Base-by-base conservation (phyloP, 2,888 invertebrate genomes). In the Isoperla grammatica region DNA sequence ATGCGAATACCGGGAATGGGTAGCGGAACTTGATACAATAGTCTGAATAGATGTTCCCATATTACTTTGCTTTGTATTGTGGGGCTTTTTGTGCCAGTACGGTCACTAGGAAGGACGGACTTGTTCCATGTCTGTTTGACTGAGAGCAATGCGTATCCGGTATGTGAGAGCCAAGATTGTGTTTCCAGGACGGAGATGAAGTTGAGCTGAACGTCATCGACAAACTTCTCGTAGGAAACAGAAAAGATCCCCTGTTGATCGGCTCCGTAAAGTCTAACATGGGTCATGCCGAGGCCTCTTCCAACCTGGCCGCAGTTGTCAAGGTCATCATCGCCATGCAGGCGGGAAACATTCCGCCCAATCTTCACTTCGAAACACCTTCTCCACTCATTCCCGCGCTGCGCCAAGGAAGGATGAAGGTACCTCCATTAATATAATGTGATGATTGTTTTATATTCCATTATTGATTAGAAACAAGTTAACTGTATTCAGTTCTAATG, bases 181-280 rank as follows among this genome's bases (percentile, higher is more conserved):
- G 11, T 48, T n/a, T 58, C 42, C n/a, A 64, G 64, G n/a, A 20
- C 11, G 76, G 81, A 37, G 82, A 82, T 68, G 80, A 81, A 11
- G 78, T 79, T 65, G 82, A 82, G 69, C 72, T 79, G 22, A 77
- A 78, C 66, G 75, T 78, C 13, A 76, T 81, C 61, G 70, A 74
- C 20, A 76, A 79, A 59, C 71, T 76, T 20, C 74, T 78, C 66
- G 74, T 75, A 63, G 64, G 68, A 29, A 71, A 72, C 63, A 67
- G 78, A 23, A 79, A 79, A 0, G 78, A 78, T 40, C 79, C 81
- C 3, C 73, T 83, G n/a, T 71, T 79, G 17, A 76, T 83, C 60
- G 83, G 83, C 9, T 81, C 81, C 0, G 78, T 81, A 37, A 83
- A 83, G 67, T 79, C 80, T 42, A 83, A 82, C 70, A 77, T 82